Base-by-base conservation (phyloP, 1,140 invertebrate species). In the Sinonovacula constricta region DNA sequence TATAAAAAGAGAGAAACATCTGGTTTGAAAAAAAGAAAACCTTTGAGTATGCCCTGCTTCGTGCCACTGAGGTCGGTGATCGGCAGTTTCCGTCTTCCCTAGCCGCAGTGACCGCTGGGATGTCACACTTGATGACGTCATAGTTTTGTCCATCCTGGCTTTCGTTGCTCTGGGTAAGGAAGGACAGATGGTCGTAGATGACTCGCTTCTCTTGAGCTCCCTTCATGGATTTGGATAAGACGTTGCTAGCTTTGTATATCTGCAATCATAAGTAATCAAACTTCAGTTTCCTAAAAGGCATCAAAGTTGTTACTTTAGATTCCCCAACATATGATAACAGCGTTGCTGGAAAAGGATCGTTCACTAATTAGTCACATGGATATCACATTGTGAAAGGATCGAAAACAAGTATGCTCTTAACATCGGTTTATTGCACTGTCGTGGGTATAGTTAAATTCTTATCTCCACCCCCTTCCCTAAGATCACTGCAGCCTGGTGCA, bases 161-260 rank as follows among this genome's bases (percentile, higher is more conserved):
- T 5, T 75, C 62, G 15, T 71, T 63, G 26, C 75, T 79, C 18
- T 78, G 54, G 15, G 72, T 79, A 0, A 74, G 75, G 26, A 84
- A 60, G 2, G 83, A 82, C 22, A 84, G 34, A 15, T 80, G 74
- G 56, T 82, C 68, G n/a, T 79, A 81, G 1, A 82, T 79, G 0
- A 82, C 51, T 0, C 79, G 53, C 28, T 82, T 82, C 31, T 82
- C 83, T 30, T 78, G 63, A 18, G 75, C 75, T 15, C 66, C 66
- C 28, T 53, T 69, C 31, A 78, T 12, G 18, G 22, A 31, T 28
- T 62, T 68, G 0, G 56, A 36, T 5, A 39, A 69, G 10, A 78
- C 57, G 34, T 69, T 69, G 2, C 63, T 68, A 15, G 57, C 66
- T 57, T 56, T 77, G 26, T 75, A 75, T 45, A 80, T 56, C 60